Conservation (phyloP, 2,113 vertebrate genomes). For the Muntiacus reevesi region DNA sequence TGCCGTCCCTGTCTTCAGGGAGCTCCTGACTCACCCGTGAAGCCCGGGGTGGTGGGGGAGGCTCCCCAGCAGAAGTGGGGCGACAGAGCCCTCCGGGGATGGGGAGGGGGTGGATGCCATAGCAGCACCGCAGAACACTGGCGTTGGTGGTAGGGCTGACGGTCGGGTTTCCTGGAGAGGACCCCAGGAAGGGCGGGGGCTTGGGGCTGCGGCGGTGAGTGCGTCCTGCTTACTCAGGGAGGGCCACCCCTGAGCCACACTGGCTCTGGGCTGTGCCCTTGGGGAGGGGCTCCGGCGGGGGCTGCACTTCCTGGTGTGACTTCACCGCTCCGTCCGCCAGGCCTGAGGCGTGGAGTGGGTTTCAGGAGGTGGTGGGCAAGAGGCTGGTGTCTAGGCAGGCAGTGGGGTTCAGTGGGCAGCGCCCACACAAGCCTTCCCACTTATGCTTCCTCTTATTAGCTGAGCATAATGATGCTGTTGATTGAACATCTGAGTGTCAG, state of each 20-base stretch:
- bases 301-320: background rate
- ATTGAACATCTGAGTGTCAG: background rate
- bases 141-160: fast-evolving
- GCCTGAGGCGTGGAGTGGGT: fast-evolving
- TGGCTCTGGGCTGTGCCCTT: background rate
- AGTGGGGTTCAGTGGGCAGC: background rate
- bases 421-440: background rate
- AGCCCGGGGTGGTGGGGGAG: background rate
- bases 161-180: background rate
- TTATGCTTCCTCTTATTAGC: background rate
- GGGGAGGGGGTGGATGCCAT: no score
- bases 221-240: background rate
- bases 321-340: background rate
- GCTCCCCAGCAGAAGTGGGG: background rate
- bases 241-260: fast-evolving
- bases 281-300: background rate
- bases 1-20: background rate
- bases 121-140: fast-evolving
- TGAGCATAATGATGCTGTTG: background rate
- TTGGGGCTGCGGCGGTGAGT: background rate
- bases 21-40: background rate
- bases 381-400: background rate
- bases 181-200: fast-evolving
- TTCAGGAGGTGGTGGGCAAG: background rate
- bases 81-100: background rate